Conservation (phyloP, 1,140 invertebrate species). For the Zaprionus taronus region DNA sequence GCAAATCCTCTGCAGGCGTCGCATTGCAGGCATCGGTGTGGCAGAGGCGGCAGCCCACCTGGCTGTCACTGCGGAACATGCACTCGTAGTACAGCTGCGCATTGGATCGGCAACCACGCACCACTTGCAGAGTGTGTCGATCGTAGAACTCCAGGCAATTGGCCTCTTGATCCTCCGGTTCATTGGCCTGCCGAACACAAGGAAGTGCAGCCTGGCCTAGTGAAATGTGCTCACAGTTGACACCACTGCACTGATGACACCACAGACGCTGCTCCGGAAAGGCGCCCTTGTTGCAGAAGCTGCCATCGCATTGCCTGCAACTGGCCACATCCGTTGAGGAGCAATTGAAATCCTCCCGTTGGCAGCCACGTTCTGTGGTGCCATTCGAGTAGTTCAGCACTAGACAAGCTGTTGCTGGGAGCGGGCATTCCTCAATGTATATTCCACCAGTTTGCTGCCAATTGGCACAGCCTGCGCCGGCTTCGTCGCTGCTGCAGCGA, state of each 20-base stretch:
- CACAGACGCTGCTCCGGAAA: constrained; percentile 63
- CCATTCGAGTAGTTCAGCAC: constrained; percentile 50
- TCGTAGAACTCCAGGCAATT: constrained; percentile 73
- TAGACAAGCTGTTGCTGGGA: constrained; percentile 51
- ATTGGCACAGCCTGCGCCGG: constrained; percentile 60
- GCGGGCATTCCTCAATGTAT: constrained; percentile 65
- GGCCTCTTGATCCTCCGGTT: constrained; percentile 39
- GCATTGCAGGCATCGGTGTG: constrained; percentile 61
- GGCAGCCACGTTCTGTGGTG: constrained; percentile 61
- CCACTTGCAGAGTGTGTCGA: constrained; percentile 20
- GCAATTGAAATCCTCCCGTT: constrained; percentile 52
- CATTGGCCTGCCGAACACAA: constrained; percentile 48
- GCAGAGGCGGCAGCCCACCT: constrained; percentile 50
- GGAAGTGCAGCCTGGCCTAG: constrained; percentile 40
- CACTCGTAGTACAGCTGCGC: constrained; percentile 66
- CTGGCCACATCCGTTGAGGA: constrained; percentile 19
- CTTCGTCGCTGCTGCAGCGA: constrained; percentile 60
- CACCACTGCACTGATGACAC: constrained; percentile 66
- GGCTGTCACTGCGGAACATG: constrained; percentile 45
- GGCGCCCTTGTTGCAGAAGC: constrained; percentile 71
- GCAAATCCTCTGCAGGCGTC: constrained; percentile 45
- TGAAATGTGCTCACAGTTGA: constrained; percentile 44
- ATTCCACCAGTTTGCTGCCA: constrained; percentile 67
- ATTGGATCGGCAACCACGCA: constrained; percentile 67
- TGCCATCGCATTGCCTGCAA: constrained; percentile 62